Evolutionary conservation across 2,888 invertebrate genomes (phyloP), one percentile per base, ranked within the genome.

Genomic region (Galerucella nymphaeae): DNA sequence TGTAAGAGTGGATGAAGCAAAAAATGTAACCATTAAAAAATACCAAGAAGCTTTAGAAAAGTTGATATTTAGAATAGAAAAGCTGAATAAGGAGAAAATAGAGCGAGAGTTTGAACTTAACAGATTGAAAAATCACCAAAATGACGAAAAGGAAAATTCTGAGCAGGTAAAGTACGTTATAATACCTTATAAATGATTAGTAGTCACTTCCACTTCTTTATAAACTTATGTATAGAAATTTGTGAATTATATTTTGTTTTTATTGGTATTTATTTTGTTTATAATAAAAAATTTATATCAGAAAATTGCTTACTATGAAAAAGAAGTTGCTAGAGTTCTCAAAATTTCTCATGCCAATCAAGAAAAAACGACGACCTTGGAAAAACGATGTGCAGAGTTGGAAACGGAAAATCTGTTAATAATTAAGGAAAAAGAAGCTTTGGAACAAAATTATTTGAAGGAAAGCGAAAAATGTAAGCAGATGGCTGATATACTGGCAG

Each of bases 1-100:
- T 0, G 84, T 94, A 6, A 90, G 91, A 84, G 92, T 95, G 0
- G 95, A 95, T 84, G 90, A 91, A 70, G 89, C 92, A 0, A 95
- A 95, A 83, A 94, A 94, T 80, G 85, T 88, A 0, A 91, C 93
- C 0, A 90, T 95, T 69, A 82, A 87, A 4, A 91, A 91, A 80
- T 89, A 93, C 57, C 90, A 91, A 70, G 89, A 90, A 14, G 91
- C 92, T 0, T 92, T 92, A 89, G 87, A 90, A 16, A 89, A 89
- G 73, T 78, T 89, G 48, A 83, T 84, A 0, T 71, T 77, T 3
- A 85, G 85, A 73, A 82, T 87, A 78, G 81, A 84, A 68, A 77
- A 73, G 50, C 73, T 84, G 45, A 81, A 79, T 45, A 84, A 80
- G 78, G 86, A 83, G 82, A 86, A 84, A 81, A 80, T 76, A 9